Evolutionary conservation across 2,888 invertebrate species (phyloP), one percentile per base, ranked within the genome.

Genomic region (Tryphoninae sp.): DNA sequence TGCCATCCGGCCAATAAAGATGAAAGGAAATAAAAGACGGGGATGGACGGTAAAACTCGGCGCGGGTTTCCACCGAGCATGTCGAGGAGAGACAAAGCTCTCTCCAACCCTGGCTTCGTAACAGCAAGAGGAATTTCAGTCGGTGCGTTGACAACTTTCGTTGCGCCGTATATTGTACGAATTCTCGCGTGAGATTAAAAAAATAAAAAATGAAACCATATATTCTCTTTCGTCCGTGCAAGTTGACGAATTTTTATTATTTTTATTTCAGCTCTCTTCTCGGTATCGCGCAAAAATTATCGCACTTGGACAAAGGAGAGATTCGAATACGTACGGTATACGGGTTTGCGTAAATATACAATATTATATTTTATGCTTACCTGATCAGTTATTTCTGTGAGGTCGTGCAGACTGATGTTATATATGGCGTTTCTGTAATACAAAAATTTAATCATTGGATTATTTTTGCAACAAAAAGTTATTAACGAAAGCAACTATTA

Each of bases 391-490:
- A 93, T 93, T 93, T 97, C 97, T 86, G 95, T 94, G 90, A 98
- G 94, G 90, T 97, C 96, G 91, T 94, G 95, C 87, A 97, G 94
- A 91, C 97, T 98, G 91, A 98, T 95, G 93, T 98, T 98, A 94
- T 97, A 98, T 87, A 98, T 95, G 88, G 95, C 95, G 93, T 98
- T 98, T 92, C 98, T 97, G 94, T 58, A 83, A 84, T 74, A 71
- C 19, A 53, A 26, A 33, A 77, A 83, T 42, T 53, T 1, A 33
- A 55, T n/a, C 11, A 13, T 45, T 45, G 4, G 33, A 33, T 33
- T 33, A 33, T 33, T 7, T 33, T 6, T 33, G 6, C 33, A 6
- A 33, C 6, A 6, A 33, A 33, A 6, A 33, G 33, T 33, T 33
- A 33, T 33, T 33, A 33, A 33, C 33, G 33, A 6, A 33, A 33